Base-by-base conservation (phyloP, 2,797 vertebrate species). In the Acanthurus tractus region DNA sequence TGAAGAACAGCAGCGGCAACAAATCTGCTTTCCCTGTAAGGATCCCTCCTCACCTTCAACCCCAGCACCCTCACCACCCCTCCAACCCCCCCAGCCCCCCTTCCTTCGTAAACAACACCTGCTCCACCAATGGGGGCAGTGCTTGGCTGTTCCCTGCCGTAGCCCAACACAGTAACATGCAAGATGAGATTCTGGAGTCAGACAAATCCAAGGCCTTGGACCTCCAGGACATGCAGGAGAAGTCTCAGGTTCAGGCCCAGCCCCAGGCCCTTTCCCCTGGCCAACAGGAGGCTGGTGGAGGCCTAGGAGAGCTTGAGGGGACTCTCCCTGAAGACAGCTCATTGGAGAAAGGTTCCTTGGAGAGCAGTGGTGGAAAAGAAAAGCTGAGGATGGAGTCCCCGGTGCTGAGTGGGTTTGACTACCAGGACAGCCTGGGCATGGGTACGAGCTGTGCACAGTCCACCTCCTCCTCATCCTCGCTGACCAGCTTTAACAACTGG, bases 101-200 rank as follows among this genome's bases (percentile, higher is more conserved):
- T 83, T 96, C 97, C 95, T 99, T 98, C 90, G 96, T 98, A 95
- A 98, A 97, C 96, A 98, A 96, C 95, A 98, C 96, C 95, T 97
- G 96, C 93, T 96, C 97, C 94, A 96, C 97, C 95, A 98, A 97
- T 93, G 97, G 97, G 96, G 96, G 97, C 94, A 97, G 94, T 88
- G 97, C 98, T 93, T 99, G 98, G 98, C 97, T 99, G 84, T 99
- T 99, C 91, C 97, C 98, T 76, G 94, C 97, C 50, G 96, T 98
- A 92, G 96, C 97, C 86, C 94, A 96, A 91, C 98, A 98, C 95
- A 96, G 96, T 94, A 98, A 97, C 95, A 97, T 99, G 95, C 98
- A 99, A 97, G 98, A 99, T 97, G 98, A 99, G 94, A 97, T 99
- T 94, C 94, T 99, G 93, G 98, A 98, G 91, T 96, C 97, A 69